Evolutionary conservation across 2,888 invertebrate genomes (phyloP).

Genomic region (Crossocerus cetratus): DNA sequence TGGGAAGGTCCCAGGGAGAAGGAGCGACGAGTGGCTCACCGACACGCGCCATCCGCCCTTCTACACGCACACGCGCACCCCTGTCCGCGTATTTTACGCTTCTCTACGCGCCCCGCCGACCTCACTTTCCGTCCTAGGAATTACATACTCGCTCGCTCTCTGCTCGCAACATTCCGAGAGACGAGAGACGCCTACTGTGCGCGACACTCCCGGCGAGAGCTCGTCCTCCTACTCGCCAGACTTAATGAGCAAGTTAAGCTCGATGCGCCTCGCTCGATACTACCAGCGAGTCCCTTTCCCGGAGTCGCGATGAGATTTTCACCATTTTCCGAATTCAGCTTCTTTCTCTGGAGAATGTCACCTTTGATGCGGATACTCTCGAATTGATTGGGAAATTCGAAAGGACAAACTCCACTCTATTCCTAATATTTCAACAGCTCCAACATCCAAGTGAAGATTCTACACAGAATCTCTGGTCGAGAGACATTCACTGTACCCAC

Average conservation of each 20-base stretch:
- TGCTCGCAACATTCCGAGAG: too few relatives aligned
- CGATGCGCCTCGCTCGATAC: too few relatives aligned
- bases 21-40: conserved; percentile 34
- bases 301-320: neutral
- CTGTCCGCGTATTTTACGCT: conserved; percentile 32
- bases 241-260: too few relatives aligned
- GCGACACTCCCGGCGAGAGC: too few relatives aligned
- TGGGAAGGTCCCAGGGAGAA: conserved; percentile 29
- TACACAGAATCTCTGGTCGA: too few relatives aligned
- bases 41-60: conserved; percentile 37
- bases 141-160: conserved; percentile 15
- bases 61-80: conserved; percentile 37
- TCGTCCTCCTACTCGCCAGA: too few relatives aligned
- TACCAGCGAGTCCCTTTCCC: too few relatives aligned
- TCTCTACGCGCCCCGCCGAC: conserved; percentile 24
- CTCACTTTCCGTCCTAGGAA: conserved; percentile 31
- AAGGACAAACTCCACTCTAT: too few relatives aligned
- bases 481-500: too few relatives aligned
- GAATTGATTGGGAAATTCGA: neutral
- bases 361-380: neutral
- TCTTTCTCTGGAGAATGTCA: neutral
- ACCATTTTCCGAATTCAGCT: neutral
- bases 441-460: too few relatives aligned
- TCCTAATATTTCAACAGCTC: too few relatives aligned
- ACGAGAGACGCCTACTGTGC: too few relatives aligned